Conservation (phyloP, 2,888 invertebrate genomes). For the Uropetala carovei region DNA sequence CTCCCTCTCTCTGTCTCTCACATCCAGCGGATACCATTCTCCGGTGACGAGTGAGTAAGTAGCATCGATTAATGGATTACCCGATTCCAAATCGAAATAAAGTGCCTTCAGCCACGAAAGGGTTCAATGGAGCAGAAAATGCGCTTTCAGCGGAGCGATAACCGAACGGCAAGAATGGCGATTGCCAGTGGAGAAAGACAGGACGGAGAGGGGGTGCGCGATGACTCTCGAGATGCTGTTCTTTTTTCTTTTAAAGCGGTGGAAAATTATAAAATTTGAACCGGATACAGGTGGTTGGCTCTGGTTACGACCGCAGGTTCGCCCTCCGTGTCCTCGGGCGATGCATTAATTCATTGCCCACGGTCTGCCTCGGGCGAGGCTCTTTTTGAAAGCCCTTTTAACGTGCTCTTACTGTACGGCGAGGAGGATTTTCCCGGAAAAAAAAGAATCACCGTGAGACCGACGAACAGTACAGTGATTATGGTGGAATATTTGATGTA, state of each 20-base stretch:
- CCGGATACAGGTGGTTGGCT: slow-evolving; percentile 37
- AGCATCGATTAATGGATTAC: slow-evolving; percentile 55
- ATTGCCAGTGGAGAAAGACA: neutral
- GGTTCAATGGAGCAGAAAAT: slow-evolving; percentile 49
- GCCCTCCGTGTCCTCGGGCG: neutral
- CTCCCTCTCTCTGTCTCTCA: neutral
- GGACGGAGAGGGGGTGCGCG: neutral
- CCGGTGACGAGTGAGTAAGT: slow-evolving; percentile 1
- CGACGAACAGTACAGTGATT: neutral
- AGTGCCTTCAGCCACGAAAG: slow-evolving; percentile 58
- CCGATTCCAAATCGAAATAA: slow-evolving; percentile 51
- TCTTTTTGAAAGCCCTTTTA: neutral
- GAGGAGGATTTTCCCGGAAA: neutral
- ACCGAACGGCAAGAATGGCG: neutral
- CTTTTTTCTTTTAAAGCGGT: neutral
- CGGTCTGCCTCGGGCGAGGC: neutral
- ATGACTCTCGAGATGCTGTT: neutral
- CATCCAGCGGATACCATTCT: neutral
- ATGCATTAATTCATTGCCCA: slow-evolving; percentile 17
- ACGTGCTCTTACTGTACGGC: neutral
- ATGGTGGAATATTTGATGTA: neutral
- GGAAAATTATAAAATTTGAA: slow-evolving; percentile 48
- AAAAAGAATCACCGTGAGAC: neutral
- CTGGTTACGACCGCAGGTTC: neutral
- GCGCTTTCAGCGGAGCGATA: neutral